Evolutionary conservation across 2,888 invertebrate species (phyloP).

Genomic region (Nomada lathburiana): DNA sequence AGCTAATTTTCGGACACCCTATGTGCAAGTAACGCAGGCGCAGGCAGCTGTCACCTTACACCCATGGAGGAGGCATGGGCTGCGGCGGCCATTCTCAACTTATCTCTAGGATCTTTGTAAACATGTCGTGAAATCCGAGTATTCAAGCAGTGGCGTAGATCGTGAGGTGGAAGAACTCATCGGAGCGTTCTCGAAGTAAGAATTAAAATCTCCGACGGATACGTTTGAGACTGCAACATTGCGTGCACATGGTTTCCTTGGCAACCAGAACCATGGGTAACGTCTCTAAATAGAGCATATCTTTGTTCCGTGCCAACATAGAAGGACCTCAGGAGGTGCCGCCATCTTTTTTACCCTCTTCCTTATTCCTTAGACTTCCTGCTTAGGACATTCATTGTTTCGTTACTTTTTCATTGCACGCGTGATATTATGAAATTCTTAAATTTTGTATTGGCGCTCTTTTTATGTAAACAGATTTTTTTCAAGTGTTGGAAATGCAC

Average conservation of each 20-base stretch:
- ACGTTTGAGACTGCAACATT: constrained; percentile 61
- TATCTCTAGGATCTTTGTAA: constrained; percentile 85
- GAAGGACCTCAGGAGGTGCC: constrained; percentile 68
- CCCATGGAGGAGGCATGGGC: constrained; percentile 81
- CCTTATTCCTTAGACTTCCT: constrained; percentile 37
- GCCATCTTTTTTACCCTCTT: constrained; percentile 49
- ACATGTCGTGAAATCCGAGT: constrained; percentile 85
- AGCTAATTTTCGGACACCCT: constrained; percentile 69
- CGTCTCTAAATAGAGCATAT: constrained; percentile 78
- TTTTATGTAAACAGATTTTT: constrained; percentile 5
- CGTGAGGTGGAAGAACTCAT: constrained; percentile 71
- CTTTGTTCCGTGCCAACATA: constrained; percentile 77
- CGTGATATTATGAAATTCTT: background rate
- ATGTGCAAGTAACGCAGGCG: constrained; percentile 79
- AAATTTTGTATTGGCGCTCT: background rate
- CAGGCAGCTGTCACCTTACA: constrained; percentile 84
- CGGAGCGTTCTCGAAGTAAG: constrained; percentile 51
- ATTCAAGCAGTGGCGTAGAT: constrained; percentile 84
- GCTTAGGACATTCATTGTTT: constrained; percentile 23
- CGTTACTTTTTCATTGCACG: constrained; percentile 7
- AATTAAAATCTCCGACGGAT: constrained; percentile 55
- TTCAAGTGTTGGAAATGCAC: background rate
- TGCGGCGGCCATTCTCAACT: constrained; percentile 84
- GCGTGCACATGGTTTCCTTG: constrained; percentile 72
- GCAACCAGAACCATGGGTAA: constrained; percentile 73